Evolutionary conservation across 2,888 invertebrate genomes (phyloP), one percentile per base, ranked within the genome.

Genomic region (Venusia cambrica): DNA sequence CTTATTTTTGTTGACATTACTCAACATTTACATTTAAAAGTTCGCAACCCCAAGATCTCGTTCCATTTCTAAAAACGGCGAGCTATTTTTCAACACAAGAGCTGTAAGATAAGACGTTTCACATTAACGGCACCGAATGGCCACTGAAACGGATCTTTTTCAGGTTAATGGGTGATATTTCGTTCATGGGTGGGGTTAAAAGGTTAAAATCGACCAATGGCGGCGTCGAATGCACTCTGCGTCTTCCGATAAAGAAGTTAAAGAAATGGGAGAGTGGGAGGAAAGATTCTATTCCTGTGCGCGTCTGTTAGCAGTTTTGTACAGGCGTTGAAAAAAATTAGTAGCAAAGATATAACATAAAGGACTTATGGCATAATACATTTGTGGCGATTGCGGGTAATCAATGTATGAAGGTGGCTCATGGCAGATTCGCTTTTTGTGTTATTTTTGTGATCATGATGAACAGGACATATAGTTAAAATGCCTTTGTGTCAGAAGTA

Each of bases 141-240:
- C 68, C 41, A 49, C 62, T 76, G 81, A 77, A 83, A 77, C 65
- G 66, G 73, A 77, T 78, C 69, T 71, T 69, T 70, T 77, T 71
- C 73, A 67, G 75, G 74, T 68, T 83, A 81, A 83, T 83, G 83
- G 80, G 73, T 61, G 70, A 78, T 81, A 73, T 78, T 83, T 78
- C 73, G 63, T 76, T 73, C 72, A 72, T 80, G 84, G 84, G 83
- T 69, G 80, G 85, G 85, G 84, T 84, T 69, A 80, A 43, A 68
- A 81, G 87, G 84, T 84, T 64, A 74, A 51, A 51, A 62, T 51
- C 70, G 73, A 68, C 81, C 83, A 83, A 83, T 84, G 56, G 69
- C 62, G 62, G 58, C 58, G 52, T 54, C 62, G 59, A 66, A 62
- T 51, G 57, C 57, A 60, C 51, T 54, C 16, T 22, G 55, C 53